These are phyloP conservation scores for Setophaga kirtlandii DNA, from an alignment of 2,113 vertebrate genomes.

Conservation along the genomic window DNA sequence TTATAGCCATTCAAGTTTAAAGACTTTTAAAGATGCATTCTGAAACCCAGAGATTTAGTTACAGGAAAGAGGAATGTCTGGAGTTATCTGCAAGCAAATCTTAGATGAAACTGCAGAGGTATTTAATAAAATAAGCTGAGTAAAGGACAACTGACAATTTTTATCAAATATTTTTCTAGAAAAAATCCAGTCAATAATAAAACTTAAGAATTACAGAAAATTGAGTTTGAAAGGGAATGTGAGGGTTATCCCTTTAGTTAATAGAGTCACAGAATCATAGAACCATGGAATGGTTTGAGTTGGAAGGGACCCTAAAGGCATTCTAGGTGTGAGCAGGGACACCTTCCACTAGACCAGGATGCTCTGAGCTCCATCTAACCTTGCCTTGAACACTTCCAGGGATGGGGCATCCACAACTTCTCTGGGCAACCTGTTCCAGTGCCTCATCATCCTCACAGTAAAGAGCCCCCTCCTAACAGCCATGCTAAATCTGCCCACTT, in stretches of 20 bases:
- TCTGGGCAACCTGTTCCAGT: neutral
- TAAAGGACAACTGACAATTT: neutral
- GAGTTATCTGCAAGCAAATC: neutral
- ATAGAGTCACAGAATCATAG: neutral
- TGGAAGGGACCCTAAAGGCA: neutral
- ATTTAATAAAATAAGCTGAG: neutral
- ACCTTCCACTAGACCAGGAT: neutral
- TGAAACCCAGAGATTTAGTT: neutral
- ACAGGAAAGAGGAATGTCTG: neutral
- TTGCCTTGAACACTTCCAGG: neutral
- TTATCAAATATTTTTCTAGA: neutral
- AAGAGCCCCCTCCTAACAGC: neutral
- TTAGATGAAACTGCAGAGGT: neutral
- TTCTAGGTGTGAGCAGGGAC: neutral
- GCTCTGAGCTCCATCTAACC: neutral
- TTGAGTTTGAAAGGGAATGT: neutral
- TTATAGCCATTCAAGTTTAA: neutral
- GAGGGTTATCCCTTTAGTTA: neutral
- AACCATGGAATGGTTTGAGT: neutral
- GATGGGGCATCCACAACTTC: rapidly evolving
- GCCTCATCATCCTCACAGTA: neutral
- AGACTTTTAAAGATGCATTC: neutral
- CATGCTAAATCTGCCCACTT: neutral
- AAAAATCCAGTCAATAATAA: neutral
- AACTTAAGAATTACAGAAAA: neutral